Base-by-base conservation (phyloP, 2,113 vertebrate species). In the Saccopteryx bilineata region DNA sequence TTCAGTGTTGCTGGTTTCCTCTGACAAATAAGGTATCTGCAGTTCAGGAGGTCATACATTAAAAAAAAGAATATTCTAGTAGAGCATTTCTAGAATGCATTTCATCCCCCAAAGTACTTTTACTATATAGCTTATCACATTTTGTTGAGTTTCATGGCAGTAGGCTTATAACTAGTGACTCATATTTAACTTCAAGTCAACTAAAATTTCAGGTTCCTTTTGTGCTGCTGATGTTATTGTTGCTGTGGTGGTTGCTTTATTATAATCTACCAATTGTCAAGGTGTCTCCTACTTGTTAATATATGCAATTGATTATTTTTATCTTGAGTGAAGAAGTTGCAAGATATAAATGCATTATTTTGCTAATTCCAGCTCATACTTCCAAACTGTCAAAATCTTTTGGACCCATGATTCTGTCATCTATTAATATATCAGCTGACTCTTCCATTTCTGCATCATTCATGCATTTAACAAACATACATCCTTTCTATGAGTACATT, bases 171-270 rank as follows among this genome's bases (percentile, higher is more conserved):
- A 83, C 33, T 19, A 86, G 58, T 50, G 63, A 89, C 87, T 87
- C 46, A 61, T 79, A 85, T 26, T 89, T 31, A 92, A 28, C 48
- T 84, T 54, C 9, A 95, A 60, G 28, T 71, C 50, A 88, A 63
- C 54, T 93, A 81, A 71, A 94, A 81, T 14, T 96, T 84, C 72
- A 88, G 46, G 26, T 54, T 96, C 48, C 7, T 95, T 96, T 90
- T 93, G 39, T 89, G 52, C 8, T 68, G 28, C 24, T 87, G 39
- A 14, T 88, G 13, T 19, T 48, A 9, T 56, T 52, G 5, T 52
- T 69, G 17, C 11, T 75, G 28, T 28, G 79, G 39, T 46, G 71
- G 50, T 19, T 94, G 23, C 46, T 93, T 82, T 90, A 92, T 80
- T 5, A 75, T 68, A 91, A 82, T 61, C 60, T 65, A 83, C n/a